A percentile compares a stretch with the other conserved stretches of the same genome.
phyloP scores from a whole-genome alignment of 2,797 vertebrate genomes.

The Ciconia nigra region DNA sequence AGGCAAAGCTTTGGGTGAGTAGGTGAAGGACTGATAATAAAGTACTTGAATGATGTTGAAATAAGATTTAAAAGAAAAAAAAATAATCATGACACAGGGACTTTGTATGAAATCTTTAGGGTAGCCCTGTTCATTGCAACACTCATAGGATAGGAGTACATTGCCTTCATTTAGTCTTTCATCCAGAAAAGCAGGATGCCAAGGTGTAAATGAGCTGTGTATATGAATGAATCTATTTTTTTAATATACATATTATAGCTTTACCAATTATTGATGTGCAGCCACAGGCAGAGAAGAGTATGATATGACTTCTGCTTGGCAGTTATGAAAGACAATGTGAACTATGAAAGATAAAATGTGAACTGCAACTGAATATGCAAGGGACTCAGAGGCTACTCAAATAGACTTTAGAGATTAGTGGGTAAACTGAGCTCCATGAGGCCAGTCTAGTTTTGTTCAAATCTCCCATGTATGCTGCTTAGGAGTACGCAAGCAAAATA shows the following conservation, averaged over 20 bases:
- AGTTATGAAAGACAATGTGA: not conserved
- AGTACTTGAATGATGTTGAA: not conserved
- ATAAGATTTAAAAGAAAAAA: not conserved
- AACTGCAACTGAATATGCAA: not conserved
- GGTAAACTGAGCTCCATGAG: not conserved
- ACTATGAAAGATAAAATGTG: not conserved
- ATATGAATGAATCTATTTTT: not conserved
- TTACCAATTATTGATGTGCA: not conserved
- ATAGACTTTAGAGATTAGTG: not conserved
- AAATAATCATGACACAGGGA: not conserved
- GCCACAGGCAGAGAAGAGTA: not conserved
- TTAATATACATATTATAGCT: not conserved
- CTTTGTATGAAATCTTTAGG: not conserved
- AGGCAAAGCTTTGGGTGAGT: slow-evolving; percentile 6
- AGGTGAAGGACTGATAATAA: not conserved
- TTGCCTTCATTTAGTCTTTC: not conserved
- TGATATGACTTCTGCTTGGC: not conserved
- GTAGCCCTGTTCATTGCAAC: not conserved
- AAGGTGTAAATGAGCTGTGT: not conserved
- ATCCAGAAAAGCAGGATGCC: not conserved
- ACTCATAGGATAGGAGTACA: not conserved
- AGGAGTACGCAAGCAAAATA: not conserved
- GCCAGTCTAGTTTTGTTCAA: not conserved
- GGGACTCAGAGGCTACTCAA: not conserved
- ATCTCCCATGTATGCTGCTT: not conserved